phyloP scores from a whole-genome alignment of 2,113 vertebrate genomes.

The Gymnogyps californianus region DNA sequence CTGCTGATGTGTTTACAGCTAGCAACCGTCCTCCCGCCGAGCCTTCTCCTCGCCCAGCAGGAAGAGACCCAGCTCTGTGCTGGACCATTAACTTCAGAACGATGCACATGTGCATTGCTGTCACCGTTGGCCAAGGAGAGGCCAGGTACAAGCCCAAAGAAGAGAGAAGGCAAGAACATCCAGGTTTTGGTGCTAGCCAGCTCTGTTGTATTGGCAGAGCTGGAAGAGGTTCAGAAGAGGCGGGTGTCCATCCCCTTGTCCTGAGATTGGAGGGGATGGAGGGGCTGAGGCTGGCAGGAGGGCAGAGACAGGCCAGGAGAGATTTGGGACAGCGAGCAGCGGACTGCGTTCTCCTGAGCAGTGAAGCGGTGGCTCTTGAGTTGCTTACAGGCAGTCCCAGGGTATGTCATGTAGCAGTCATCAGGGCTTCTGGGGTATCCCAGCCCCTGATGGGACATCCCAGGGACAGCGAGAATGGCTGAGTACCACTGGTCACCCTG shows the following conservation, averaged over 20 bases:
- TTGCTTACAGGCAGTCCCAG: not conserved
- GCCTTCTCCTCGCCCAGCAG: not conserved
- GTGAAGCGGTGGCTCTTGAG: not conserved
- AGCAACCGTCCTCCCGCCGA: not conserved
- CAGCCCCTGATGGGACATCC: not conserved
- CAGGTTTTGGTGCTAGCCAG: not conserved
- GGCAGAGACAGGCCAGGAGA: not conserved
- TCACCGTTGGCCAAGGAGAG: not conserved
- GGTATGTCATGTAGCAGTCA: not conserved
- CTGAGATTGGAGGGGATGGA: not conserved
- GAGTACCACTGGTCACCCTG: not conserved
- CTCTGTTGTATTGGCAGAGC: not conserved
- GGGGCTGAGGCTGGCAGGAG: not conserved
- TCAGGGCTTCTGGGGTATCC: not conserved
- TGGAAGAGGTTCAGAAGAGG: not conserved
- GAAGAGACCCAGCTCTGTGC: not conserved
- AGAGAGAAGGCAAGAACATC: not conserved
- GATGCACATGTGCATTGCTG: rapidly evolving
- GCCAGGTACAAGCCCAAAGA: not conserved
- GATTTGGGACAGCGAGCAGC: not conserved
- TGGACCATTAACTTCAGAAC: not conserved
- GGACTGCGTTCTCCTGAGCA: not conserved
- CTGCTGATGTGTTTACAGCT: slow-evolving; percentile 42
- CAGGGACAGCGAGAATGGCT: not conserved
- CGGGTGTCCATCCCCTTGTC: not conserved